Base-by-base conservation (phyloP, 2,113 vertebrate species). In the Passer domesticus region DNA sequence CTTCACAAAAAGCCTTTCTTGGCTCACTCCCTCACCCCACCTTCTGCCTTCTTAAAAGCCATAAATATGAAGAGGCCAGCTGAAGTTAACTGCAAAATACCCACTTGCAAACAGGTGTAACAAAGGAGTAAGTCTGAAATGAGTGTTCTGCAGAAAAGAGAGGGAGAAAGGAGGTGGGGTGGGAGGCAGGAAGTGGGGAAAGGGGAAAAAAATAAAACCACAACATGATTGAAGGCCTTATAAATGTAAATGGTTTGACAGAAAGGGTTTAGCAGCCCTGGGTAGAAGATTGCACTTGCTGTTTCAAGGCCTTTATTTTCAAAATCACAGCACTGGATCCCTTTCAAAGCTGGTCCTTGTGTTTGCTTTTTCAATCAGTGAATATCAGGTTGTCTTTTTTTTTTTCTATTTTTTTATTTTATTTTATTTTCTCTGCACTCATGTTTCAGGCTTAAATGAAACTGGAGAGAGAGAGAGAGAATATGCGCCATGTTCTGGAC, bases 181-280 rank as follows among this genome's bases (percentile, higher is more conserved):
- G 56, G 28, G 66, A 60, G 86, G 69, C 0, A 8, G 58, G 55
- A 88, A 66, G 22, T 21, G 63, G 33, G 25, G 22, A 73, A 84
- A 64, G 9, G 47, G 55, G 23, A 28, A 64, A 81, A 79, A 90
- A 84, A 59, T 69, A 56, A 17, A 76, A 19, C 5, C 15, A 13
- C 56, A 62, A 87, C 69, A 55, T 87, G 93, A 82, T 31, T 94
- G 94, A 96, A 97, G 76, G 74, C 85, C 94, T 95, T 95, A 97
- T 96, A 86, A 96, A 96, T 97, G 95, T 96, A 96, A 96, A 97
- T 96, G 41, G 83, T 85, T 97, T 95, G 92, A 83, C 90, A 96
- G 91, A 92, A 96, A 94, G 47, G 72, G 46, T 92, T 95, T 95
- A 90, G 83, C 79, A 87, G 93, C 70, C 96, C 93, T 87, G 83